phyloP scores from a whole-genome alignment of 2,797 vertebrate genomes.

The Apogon talboti region DNA sequence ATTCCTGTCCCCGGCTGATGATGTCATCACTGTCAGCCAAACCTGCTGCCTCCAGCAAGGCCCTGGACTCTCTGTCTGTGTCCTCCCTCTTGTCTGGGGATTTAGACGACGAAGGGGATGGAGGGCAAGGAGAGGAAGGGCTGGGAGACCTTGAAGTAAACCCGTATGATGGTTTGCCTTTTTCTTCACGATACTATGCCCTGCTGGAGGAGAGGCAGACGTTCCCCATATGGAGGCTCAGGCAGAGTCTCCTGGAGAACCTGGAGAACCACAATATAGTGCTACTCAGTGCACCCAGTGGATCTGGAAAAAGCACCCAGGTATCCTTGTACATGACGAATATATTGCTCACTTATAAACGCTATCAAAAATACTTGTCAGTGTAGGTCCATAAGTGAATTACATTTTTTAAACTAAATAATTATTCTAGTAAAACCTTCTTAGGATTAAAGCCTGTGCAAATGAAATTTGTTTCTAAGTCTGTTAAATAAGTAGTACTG shows the following conservation, averaged over 20 bases:
- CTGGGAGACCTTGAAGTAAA: conserved; percentile 91
- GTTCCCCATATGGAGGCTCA: conserved; percentile 88
- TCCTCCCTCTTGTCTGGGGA: conserved; percentile 83
- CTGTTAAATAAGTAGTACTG: too few species aligned
- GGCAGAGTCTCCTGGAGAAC: conserved; percentile 87
- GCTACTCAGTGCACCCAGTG: conserved; percentile 87
- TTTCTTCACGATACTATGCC: conserved; percentile 92
- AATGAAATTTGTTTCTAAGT: too few species aligned
- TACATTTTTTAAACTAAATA: too few species aligned
- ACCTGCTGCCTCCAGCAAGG: conserved; percentile 17
- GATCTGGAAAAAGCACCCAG: conserved; percentile 95
- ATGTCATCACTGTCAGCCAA: conserved; percentile 69
- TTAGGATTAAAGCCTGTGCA: too few species aligned
- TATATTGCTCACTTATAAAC: background rate
- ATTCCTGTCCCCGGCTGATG: conserved; percentile 15
- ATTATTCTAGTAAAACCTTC: too few species aligned
- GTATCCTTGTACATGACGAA: conserved; percentile 42
- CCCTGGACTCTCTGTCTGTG: conserved; percentile 80
- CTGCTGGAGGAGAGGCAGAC: conserved; percentile 86
- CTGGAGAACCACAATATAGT: conserved; percentile 88
- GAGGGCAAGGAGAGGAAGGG: conserved; percentile 54
- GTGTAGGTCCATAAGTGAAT: too few species aligned
- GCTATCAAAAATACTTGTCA: too few species aligned
- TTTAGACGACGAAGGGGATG: conserved; percentile 66
- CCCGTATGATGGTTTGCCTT: conserved; percentile 94